A percentile compares a stretch with the other conserved stretches of the same genome.
Evolutionary conservation across 2,113 vertebrate genomes (phyloP).

Genomic region (Okapia johnstoni): DNA sequence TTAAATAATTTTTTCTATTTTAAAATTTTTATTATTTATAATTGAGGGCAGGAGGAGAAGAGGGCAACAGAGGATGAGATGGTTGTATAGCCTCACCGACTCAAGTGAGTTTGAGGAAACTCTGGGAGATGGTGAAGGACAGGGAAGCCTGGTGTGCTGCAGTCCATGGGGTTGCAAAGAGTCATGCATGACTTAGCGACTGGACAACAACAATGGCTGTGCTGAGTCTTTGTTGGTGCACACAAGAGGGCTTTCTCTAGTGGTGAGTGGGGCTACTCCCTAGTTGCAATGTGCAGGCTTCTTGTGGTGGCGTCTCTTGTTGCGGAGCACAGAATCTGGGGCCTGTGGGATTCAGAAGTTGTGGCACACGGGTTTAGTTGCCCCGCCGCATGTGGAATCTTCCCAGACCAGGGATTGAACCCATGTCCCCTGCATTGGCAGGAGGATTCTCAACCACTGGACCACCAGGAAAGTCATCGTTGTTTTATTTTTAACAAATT

Average conservation of each 20-base stretch:
- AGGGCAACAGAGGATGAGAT: neutral
- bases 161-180: neutral
- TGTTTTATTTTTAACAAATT: constrained; percentile 76
- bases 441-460: neutral
- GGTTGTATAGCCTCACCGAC: neutral
- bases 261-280: neutral
- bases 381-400: neutral
- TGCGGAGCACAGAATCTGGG: neutral
- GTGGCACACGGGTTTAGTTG: neutral
- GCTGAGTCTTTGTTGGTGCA: neutral
- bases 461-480: neutral
- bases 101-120: neutral
- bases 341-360: neutral
- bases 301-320: neutral
- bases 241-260: neutral
- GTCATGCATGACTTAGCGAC: fast-evolving
- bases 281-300: neutral
- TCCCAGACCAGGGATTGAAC: neutral
- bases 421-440: neutral
- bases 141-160: neutral
- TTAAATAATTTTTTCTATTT: neutral
- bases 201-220: neutral
- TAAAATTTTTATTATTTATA: neutral
- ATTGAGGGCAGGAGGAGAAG: neutral
- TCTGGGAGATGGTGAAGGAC: neutral